Conservation (phyloP, 2,888 invertebrate genomes). For the Sycophila texana region DNA sequence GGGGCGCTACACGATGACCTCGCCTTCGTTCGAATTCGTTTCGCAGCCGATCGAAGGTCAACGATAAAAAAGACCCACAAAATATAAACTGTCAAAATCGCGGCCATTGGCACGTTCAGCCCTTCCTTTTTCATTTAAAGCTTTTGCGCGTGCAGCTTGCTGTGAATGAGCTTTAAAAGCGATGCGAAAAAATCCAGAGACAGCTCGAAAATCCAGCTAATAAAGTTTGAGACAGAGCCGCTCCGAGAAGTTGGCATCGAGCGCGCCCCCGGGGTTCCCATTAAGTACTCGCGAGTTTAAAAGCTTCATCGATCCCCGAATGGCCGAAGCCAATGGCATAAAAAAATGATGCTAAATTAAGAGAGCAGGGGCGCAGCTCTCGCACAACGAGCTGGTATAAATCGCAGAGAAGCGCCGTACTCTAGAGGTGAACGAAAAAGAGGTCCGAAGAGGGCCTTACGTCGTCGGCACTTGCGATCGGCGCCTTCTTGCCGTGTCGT, state of each 20-base stretch:
- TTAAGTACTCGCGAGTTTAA: too few species aligned
- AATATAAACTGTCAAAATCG: conserved; percentile 44
- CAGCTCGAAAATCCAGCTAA: conserved; percentile 12
- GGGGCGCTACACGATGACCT: conserved; percentile 30
- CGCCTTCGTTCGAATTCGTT: conserved; percentile 40
- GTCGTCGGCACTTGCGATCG: conserved; percentile 42
- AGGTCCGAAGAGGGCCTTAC: neutral
- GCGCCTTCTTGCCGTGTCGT: conserved; percentile 38
- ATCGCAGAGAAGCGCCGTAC: too few species aligned
- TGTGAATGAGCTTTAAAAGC: too few species aligned
- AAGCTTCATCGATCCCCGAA: neutral
- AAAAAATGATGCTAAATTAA: neutral
- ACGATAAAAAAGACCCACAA: conserved; percentile 42
- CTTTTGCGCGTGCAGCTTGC: too few species aligned
- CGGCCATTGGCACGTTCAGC: neutral
- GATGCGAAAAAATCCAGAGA: too few species aligned
- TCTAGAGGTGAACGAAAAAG: neutral
- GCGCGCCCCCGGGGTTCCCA: neutral
- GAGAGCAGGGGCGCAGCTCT: too few species aligned
- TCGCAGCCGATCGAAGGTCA: conserved; percentile 53
- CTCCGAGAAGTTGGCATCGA: neutral
- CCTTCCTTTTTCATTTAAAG: too few species aligned
- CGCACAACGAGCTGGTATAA: too few species aligned
- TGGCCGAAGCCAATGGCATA: neutral
- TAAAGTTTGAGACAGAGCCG: neutral